A percentile compares a stretch with the other conserved stretches of the same genome.
Conservation (phyloP, 92 coral and sea anemone species). For the Galaxea fascicularis region DNA sequence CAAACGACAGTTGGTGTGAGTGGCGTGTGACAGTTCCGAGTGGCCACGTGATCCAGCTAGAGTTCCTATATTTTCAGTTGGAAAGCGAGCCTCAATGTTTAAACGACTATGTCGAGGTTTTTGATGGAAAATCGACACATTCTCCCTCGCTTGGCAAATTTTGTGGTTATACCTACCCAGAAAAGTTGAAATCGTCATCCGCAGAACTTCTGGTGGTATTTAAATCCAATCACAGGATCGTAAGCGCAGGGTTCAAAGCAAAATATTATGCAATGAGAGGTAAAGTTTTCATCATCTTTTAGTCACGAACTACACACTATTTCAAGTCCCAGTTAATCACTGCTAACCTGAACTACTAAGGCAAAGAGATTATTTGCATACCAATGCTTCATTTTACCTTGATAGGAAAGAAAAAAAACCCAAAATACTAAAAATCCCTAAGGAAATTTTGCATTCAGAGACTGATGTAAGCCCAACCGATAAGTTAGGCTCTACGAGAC, state of each 20-base stretch:
- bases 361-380: too few relatives aligned
- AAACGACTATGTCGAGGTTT: constrained; percentile 50
- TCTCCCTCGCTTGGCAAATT: constrained; percentile 50
- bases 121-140: constrained; percentile 34
- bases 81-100: constrained; percentile 42
- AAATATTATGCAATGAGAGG: constrained; percentile 31
- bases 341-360: too few relatives aligned
- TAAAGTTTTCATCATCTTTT: neutral
- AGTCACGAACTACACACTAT: too few relatives aligned
- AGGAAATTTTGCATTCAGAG: too few relatives aligned
- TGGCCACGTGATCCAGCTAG: constrained; percentile 50
- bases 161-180: constrained; percentile 58
- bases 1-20: constrained; percentile 51
- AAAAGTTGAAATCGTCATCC: constrained; percentile 32
- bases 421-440: too few relatives aligned
- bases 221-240: constrained; percentile 16
- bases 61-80: neutral
- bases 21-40: constrained; percentile 43
- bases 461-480: too few relatives aligned
- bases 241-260: constrained; percentile 50
- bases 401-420: too few relatives aligned
- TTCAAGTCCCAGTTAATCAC: too few relatives aligned
- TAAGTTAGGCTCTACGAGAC: too few relatives aligned
- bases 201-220: constrained; percentile 27
- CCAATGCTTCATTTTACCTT: too few relatives aligned